Conservation (phyloP, 2,888 invertebrate species). For the Deroplatys truncata region DNA sequence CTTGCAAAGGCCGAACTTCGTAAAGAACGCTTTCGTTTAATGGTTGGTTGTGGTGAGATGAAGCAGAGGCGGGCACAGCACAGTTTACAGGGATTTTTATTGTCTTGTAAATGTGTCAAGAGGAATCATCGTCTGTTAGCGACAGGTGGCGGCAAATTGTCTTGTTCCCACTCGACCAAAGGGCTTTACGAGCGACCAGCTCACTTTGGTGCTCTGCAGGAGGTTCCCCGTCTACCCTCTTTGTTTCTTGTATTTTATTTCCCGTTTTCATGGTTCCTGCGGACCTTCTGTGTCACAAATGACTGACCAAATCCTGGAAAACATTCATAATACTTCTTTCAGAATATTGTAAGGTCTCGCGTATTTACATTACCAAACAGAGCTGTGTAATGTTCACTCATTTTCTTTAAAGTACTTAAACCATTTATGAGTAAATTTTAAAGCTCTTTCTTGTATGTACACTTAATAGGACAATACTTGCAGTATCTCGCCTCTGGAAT, state of each 20-base stretch:
- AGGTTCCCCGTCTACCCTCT: neutral
- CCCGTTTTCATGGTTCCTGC: neutral
- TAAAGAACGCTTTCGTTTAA: neutral
- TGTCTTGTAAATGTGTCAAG: constrained; percentile 1
- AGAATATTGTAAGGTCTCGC: no score
- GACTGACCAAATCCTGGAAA: no score
- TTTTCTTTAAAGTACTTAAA: no score
- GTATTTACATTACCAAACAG: no score
- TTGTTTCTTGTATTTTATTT: neutral
- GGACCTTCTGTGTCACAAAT: no score
- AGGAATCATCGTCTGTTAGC: neutral
- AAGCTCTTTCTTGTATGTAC: no score
- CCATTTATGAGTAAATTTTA: no score
- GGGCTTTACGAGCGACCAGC: neutral
- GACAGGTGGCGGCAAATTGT: neutral
- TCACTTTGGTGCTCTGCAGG: neutral
- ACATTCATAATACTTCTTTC: no score
- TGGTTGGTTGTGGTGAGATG: neutral
- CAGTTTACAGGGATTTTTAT: neutral
- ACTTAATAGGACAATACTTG: no score
- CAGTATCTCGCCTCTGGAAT: no score
- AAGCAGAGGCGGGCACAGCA: neutral
- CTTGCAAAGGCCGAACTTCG: neutral
- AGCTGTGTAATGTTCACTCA: no score
- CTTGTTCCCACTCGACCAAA: neutral